Conservation (phyloP, 2,888 invertebrate species). For the Noctua comes region DNA sequence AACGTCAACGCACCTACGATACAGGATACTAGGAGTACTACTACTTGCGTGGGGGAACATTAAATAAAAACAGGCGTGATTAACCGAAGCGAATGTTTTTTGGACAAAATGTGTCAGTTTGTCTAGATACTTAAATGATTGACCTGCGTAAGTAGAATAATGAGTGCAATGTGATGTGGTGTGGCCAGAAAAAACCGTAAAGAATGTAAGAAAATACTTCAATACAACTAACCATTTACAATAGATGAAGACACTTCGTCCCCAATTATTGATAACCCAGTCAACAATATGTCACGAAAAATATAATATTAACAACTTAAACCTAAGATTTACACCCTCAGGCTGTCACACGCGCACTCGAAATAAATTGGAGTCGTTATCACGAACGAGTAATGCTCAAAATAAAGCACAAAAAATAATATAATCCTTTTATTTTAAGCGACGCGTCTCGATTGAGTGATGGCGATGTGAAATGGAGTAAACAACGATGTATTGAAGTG, state of each 20-base stretch:
- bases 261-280: conserved; percentile 26
- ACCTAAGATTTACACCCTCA: conserved; percentile 37
- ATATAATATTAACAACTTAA: conserved; percentile 26
- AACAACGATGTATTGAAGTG: conserved; percentile 42
- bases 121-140: neutral
- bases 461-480: conserved; percentile 35
- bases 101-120: neutral
- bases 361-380: conserved; percentile 48
- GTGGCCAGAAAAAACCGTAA: neutral
- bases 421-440: conserved; percentile 50
- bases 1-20: too few species aligned
- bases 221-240: neutral
- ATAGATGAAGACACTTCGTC: conserved; percentile 9
- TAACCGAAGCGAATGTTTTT: neutral
- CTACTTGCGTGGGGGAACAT: too few species aligned
- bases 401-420: conserved; percentile 38
- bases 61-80: too few species aligned
- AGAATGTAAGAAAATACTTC: neutral
- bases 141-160: neutral
- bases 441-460: conserved; percentile 41
- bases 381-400: conserved; percentile 23
- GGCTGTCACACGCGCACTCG: conserved; percentile 33
- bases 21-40: too few species aligned
- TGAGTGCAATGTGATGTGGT: neutral
- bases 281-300: conserved; percentile 1